Evolutionary conservation across 2,797 vertebrate species (phyloP).

Genomic region (Danio choprae): DNA sequence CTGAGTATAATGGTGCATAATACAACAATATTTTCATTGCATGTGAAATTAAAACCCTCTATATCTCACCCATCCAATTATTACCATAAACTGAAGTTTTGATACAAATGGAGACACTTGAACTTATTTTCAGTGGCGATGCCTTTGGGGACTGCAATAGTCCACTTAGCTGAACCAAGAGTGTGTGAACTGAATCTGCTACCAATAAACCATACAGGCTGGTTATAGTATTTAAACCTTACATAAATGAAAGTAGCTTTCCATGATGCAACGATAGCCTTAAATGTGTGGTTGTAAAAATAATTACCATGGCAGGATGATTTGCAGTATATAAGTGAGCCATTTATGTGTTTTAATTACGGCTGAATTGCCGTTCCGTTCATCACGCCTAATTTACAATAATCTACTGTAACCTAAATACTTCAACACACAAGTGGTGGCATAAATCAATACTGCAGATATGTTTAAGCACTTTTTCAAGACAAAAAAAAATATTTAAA

Average conservation of each 20-base stretch:
- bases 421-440: constrained; percentile 20
- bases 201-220: background rate
- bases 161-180: background rate
- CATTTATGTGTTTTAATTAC: constrained; percentile 53
- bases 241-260: background rate
- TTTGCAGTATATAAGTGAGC: constrained; percentile 45
- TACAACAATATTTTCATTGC: no score
- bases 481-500: constrained; percentile 9
- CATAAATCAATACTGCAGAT: constrained; percentile 17
- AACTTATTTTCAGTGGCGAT: background rate
- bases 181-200: constrained; percentile 12
- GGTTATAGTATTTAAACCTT: background rate
- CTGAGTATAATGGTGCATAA: no score
- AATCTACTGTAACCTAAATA: constrained; percentile 38
- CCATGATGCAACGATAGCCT: background rate
- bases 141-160: background rate
- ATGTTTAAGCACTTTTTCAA: background rate
- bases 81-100: background rate
- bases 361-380: constrained; percentile 42
- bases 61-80: no score
- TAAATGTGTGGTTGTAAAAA: constrained; percentile 28
- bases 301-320: constrained; percentile 42
- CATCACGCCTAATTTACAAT: constrained; percentile 51
- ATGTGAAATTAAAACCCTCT: background rate
- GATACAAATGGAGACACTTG: background rate